phyloP scores from a whole-genome alignment of 1,140 invertebrate genomes.

The Ephestia elutella region DNA sequence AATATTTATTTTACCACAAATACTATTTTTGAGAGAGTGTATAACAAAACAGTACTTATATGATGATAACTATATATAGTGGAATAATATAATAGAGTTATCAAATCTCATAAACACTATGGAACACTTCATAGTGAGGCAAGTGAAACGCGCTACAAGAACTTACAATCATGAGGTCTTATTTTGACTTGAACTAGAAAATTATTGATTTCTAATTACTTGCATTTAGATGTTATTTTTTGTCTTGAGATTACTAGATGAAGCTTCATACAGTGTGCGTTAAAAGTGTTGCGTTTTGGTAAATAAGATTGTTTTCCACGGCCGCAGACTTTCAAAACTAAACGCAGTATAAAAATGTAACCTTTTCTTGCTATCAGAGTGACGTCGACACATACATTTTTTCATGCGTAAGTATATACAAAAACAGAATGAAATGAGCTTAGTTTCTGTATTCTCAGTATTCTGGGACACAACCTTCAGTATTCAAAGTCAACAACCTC shows the following conservation, averaged over 20 bases:
- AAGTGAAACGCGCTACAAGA: slow-evolving; percentile 3
- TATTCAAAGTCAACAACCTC: background rate
- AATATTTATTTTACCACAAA: too few relatives aligned
- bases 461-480: background rate
- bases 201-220: background rate
- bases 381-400: too few relatives aligned
- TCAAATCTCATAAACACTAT: slow-evolving; percentile 5
- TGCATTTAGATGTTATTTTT: too few relatives aligned
- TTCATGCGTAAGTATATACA: too few relatives aligned
- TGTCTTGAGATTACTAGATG: background rate
- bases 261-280: background rate
- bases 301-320: too few relatives aligned
- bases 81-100: background rate
- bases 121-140: slow-evolving; percentile 8
- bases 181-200: background rate
- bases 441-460: slow-evolving; percentile 1
- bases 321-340: too few relatives aligned
- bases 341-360: too few relatives aligned
- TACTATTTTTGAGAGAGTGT: too few relatives aligned
- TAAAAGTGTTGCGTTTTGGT: background rate
- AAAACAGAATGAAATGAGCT: background rate
- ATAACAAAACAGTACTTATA: too few relatives aligned
- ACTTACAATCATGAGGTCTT: background rate
- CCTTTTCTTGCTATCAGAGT: too few relatives aligned
- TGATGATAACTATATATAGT: background rate